Percentiles rank a stretch among this genome's conserved stretches.
Evolutionary conservation across 2,888 invertebrate species (phyloP).

Genomic region (Xylota sylvarum): DNA sequence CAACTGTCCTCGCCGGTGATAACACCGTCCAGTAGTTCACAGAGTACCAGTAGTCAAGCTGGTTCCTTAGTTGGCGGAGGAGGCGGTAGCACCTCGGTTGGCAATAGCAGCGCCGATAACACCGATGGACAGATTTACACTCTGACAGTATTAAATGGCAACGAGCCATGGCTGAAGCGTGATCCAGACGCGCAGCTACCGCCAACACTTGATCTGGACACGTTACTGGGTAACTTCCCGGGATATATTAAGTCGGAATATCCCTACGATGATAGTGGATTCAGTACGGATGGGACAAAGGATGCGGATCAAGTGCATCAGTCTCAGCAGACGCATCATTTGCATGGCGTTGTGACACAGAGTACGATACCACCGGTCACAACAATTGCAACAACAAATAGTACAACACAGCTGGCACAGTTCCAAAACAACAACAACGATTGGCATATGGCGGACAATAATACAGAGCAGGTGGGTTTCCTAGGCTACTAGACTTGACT

Average conservation of each 20-base stretch:
- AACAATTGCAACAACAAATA: slow-evolving; percentile 75
- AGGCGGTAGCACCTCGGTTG: slow-evolving; percentile 80
- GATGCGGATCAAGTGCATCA: slow-evolving; percentile 83
- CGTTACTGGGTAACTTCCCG: slow-evolving; percentile 91
- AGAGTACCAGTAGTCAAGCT: slow-evolving; percentile 69
- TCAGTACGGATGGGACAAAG: slow-evolving; percentile 87
- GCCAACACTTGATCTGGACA: slow-evolving; percentile 90
- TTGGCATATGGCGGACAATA: slow-evolving; percentile 92
- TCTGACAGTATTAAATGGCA: slow-evolving; percentile 93
- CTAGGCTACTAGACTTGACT: neutral
- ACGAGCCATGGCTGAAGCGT: slow-evolving; percentile 89
- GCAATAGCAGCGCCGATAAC: slow-evolving; percentile 84
- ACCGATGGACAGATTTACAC: slow-evolving; percentile 94
- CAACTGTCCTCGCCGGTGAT: slow-evolving; percentile 65
- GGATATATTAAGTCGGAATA: slow-evolving; percentile 90
- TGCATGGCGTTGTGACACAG: slow-evolving; percentile 79
- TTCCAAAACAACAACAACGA: slow-evolving; percentile 91
- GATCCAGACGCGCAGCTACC: slow-evolving; percentile 87
- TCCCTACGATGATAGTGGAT: slow-evolving; percentile 91
- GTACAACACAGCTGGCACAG: slow-evolving; percentile 86
- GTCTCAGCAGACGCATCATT: slow-evolving; percentile 76
- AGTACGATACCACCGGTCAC: slow-evolving; percentile 76
- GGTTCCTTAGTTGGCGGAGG: slow-evolving; percentile 79
- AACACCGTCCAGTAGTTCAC: slow-evolving; percentile 60
- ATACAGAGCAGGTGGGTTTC: slow-evolving; percentile 85